Evolutionary conservation across 2,888 invertebrate genomes (phyloP), one percentile per base, ranked within the genome.

Genomic region (Volucella zonaria): DNA sequence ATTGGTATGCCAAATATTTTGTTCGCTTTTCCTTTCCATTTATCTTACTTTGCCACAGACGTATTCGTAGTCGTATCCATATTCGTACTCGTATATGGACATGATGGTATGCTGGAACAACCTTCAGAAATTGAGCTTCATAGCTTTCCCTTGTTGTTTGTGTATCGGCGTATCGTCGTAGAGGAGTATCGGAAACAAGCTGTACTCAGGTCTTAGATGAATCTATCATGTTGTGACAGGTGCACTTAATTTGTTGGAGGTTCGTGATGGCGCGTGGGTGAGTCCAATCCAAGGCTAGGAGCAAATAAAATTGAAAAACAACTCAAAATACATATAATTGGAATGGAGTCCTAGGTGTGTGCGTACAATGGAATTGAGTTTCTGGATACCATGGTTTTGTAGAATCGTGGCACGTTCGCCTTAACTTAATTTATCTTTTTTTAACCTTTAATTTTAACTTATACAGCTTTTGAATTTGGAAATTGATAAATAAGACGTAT

Each of bases 201-300:
- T 80, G 79, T 70, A 79, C 64, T 71, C 61, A 70, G 75, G 75
- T 79, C 83, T 71, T 51, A 59, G 79, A 83, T 75, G 83, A 83
- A 83, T 83, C 83, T 75, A 83, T 83, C 83, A 79, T 83, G 79
- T 83, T 83, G 79, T 83, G 83, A 83, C 83, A 83, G 83, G 79
- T 83, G 79, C 80, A 83, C 83, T 83, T 83, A 83, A 83, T 83
- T 83, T 83, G 83, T 75, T 83, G 49, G 79, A 83, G 38, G 75
- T 75, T 83, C 83, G 83, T 83, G 83, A 83, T 67, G 83, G 83
- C 75, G 79, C 80, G 83, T 83, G 75, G 79, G 80, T 23, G 75
- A 82, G 59, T 59, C 56, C 18, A 15, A 64, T 11, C 14, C n/a
- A 3, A 15, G 45, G 42, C 3, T 64, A 23, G 58, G 42, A 68